phyloP scores from a whole-genome alignment of 2,888 invertebrate species.

The Epinotia bilunana region DNA sequence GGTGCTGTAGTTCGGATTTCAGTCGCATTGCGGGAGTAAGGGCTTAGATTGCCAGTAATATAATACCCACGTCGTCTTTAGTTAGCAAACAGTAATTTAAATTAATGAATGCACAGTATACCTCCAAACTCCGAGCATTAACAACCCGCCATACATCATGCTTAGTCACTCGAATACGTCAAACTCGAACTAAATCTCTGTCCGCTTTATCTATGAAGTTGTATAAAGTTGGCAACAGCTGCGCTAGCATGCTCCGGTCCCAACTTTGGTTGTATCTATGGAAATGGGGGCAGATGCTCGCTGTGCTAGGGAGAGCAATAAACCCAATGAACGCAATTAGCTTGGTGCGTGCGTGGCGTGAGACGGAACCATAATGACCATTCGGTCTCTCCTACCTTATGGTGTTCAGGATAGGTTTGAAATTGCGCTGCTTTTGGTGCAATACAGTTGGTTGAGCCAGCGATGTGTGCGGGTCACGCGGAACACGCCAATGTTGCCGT shows the following conservation, averaged over 20 bases:
- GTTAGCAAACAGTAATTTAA: conserved; percentile 28
- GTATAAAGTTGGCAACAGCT: conserved; percentile 1
- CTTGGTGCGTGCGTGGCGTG: conserved; percentile 27
- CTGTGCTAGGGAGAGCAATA: conserved; percentile 34
- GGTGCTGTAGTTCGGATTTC: neutral
- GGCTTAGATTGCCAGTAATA: neutral
- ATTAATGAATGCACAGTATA: conserved; percentile 34
- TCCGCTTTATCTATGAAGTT: conserved; percentile 36
- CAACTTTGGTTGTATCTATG: neutral
- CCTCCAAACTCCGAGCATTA: conserved; percentile 35
- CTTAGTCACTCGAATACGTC: conserved; percentile 24
- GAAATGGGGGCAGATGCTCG: conserved; percentile 1
- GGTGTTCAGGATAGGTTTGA: neutral
- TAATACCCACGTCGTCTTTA: neutral
- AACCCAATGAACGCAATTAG: conserved; percentile 40
- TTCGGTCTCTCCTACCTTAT: neutral
- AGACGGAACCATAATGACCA: neutral
- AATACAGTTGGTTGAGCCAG: neutral
- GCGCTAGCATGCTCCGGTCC: conserved; percentile 13
- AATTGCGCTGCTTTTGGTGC: neutral
- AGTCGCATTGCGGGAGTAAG: neutral
- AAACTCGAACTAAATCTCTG: conserved; percentile 30
- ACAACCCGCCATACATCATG: conserved; percentile 33
- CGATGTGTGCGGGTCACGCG: conserved; percentile 35
- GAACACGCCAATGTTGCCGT: conserved; percentile 11